Conservation (phyloP, 2,113 vertebrate genomes). For the Ochotona curzoniae region DNA sequence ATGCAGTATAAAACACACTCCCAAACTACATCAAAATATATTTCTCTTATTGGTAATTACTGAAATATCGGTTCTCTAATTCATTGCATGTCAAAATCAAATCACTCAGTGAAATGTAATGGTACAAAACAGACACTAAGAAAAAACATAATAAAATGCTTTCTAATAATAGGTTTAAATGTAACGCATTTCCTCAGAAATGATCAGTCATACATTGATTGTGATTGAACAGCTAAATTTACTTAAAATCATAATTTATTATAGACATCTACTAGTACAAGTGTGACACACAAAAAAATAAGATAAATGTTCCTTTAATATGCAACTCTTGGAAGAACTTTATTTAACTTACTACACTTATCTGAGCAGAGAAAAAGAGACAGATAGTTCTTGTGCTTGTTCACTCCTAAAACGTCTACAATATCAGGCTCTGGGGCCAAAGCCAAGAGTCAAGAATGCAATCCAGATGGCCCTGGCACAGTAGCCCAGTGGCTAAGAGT, state of each 20-base stretch:
- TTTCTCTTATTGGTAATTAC: conserved; percentile 45
- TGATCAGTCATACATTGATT: conserved; percentile 10
- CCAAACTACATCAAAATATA: conserved; percentile 30
- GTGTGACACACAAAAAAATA: neutral
- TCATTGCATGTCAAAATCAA: conserved; percentile 41
- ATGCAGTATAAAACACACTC: neutral
- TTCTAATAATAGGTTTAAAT: neutral
- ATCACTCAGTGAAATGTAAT: conserved; percentile 51
- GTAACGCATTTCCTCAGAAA: conserved; percentile 31
- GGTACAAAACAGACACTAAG: neutral
- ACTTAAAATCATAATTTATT: conserved; percentile 51
- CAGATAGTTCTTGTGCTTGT: too few species aligned
- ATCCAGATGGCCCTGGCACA: too few species aligned
- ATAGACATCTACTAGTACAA: neutral
- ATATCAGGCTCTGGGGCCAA: too few species aligned
- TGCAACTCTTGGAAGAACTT: neutral
- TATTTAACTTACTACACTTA: neutral
- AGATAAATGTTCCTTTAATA: neutral
- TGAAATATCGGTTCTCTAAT: conserved; percentile 52
- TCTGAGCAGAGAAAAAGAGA: too few species aligned
- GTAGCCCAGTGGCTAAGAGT: too few species aligned
- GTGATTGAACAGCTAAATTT: conserved; percentile 6
- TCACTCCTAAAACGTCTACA: too few species aligned
- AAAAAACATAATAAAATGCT: conserved; percentile 27
- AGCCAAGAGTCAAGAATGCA: too few species aligned